Conservation (phyloP, 1,140 invertebrate genomes). For the Heliconius hermathena region DNA sequence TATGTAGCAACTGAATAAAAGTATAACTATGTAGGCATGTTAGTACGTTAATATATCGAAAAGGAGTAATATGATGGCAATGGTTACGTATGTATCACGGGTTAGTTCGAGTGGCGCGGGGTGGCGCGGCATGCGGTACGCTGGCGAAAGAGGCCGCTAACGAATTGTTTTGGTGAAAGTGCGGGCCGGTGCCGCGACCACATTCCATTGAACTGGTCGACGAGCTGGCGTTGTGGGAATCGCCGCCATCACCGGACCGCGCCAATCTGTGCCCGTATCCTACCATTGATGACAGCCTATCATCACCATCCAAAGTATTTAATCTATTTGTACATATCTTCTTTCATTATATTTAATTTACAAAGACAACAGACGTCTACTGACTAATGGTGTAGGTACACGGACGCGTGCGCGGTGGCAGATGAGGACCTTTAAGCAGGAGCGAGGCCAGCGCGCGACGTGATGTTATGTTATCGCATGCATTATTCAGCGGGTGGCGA, state of each 20-base stretch:
- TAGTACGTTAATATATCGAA: neutral
- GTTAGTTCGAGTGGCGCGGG: conserved; percentile 44
- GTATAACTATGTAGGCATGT: neutral
- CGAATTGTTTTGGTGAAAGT: conserved; percentile 82
- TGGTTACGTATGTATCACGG: conserved; percentile 54
- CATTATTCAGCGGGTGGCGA: conserved; percentile 79
- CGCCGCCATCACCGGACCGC: conserved; percentile 64
- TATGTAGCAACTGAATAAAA: no score
- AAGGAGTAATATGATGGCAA: conserved; percentile 54
- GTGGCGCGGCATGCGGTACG: conserved; percentile 56
- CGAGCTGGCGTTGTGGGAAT: conserved; percentile 76
- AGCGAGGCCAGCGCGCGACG: conserved; percentile 58
- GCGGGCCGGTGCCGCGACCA: conserved; percentile 78
- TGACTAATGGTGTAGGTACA: neutral
- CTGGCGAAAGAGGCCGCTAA: conserved; percentile 77
- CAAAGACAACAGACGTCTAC: neutral
- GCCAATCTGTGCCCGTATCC: conserved; percentile 25
- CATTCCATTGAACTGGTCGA: conserved; percentile 80
- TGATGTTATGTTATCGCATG: conserved; percentile 80
- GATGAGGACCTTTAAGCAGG: conserved; percentile 29
- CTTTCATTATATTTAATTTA: neutral
- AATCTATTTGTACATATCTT: neutral
- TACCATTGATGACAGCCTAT: conserved; percentile 41
- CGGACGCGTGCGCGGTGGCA: conserved; percentile 28
- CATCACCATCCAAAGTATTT: conserved; percentile 20